Base-by-base conservation (phyloP, 2,113 vertebrate species). In the Aldabrachelys gigantea region DNA sequence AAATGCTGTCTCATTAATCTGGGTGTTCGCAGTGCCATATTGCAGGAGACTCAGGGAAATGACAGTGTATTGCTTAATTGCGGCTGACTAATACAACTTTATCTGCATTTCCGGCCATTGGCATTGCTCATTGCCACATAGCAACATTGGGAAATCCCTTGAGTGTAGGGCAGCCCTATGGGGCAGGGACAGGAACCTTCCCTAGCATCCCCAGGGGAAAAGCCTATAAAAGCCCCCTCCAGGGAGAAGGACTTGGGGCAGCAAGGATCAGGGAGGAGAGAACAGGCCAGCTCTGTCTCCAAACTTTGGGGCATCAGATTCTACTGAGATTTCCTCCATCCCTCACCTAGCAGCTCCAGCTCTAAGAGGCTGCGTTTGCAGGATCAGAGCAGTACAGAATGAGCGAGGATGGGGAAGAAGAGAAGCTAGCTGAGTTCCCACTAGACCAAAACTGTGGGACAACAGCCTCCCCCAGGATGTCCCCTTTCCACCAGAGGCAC, bases 71-170 rank as follows among this genome's bases (percentile, higher is more conserved):
- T 97, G 96, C 97, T 93, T 97, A 97, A 97, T 96, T 97, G 94
- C 1, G 57, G 96, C 91, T 97, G 97, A 97, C 96, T 97, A 97
- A 97, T 90, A 89, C 95, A 96, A 96, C 97, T 97, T 96, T 96
- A 95, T 97, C 96, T 97, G 97, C 95, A 94, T 96, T 97, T 97
- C 96, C 92, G 89, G 96, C 95, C 95, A 11, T 91, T 95, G 96
- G 96, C 82, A 96, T 97, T 97, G 96, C 95, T 95, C 95, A 95
- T 96, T 97, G 96, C 97, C 94, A 97, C 97, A 97, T 85, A 90
- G 92, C 86, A 89, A 85, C 95, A 85, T 97, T 97, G 95, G 95
- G 97, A 97, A 97, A 97, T 97, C 24, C 19, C 88, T 93, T 44
- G 75, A 94, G 95, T 75, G 88, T 97, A 94, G 92, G 95, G 94